Evolutionary conservation across 2,888 invertebrate species (phyloP).

Genomic region (Mythimna vitellina): DNA sequence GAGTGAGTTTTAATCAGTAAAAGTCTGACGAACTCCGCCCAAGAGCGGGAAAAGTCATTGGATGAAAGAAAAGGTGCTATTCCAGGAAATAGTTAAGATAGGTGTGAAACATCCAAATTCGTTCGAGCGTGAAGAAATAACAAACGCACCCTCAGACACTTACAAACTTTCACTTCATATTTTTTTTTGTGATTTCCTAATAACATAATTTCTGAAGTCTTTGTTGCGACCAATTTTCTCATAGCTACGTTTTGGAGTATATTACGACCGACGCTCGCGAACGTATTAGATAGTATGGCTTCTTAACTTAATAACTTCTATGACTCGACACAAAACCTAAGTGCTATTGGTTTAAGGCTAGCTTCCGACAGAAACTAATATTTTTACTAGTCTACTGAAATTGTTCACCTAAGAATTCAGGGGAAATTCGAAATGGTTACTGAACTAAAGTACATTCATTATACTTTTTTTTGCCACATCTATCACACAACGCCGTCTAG

Average conservation of each 20-base stretch:
- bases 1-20: too few relatives aligned
- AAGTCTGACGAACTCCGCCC: too few relatives aligned
- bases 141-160: too few relatives aligned
- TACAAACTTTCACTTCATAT: too few relatives aligned
- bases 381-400: constrained; percentile 15
- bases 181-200: background rate
- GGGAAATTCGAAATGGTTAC: background rate
- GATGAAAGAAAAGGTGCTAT: too few relatives aligned
- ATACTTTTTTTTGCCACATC: too few relatives aligned
- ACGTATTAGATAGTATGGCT: constrained; percentile 26
- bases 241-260: constrained; percentile 2
- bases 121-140: too few relatives aligned
- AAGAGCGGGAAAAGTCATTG: too few relatives aligned
- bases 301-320: constrained; percentile 53
- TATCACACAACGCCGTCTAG: too few relatives aligned
- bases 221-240: background rate
- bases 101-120: too few relatives aligned
- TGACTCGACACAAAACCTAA: constrained; percentile 48
- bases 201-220: constrained; percentile 1
- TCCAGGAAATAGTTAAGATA: too few relatives aligned
- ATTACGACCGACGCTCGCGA: constrained; percentile 18
- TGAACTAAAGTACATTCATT: background rate
- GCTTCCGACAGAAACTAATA: constrained; percentile 47
- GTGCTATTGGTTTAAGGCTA: constrained; percentile 51
- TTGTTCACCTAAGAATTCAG: constrained; percentile 6